Evolutionary conservation across 2,888 invertebrate genomes (phyloP).

Genomic region (Prenolepis imparis): DNA sequence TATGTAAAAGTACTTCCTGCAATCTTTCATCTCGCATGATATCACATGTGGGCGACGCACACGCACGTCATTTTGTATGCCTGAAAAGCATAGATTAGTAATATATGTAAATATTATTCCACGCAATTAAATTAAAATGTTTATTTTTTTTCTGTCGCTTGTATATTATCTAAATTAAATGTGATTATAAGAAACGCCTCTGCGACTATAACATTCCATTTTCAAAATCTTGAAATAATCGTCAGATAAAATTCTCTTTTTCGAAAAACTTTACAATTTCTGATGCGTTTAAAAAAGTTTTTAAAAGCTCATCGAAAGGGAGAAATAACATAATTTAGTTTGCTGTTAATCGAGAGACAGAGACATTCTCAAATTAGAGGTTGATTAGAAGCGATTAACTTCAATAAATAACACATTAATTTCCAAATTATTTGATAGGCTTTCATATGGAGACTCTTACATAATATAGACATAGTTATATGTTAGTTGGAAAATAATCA

Average conservation of each 20-base stretch:
- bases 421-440: slow-evolving; percentile 6
- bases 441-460: neutral
- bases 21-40: slow-evolving; percentile 74
- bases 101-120: slow-evolving; percentile 1
- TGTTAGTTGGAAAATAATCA: neutral
- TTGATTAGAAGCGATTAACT: slow-evolving; percentile 47
- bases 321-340: neutral
- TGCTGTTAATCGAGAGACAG: slow-evolving; percentile 3
- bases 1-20: slow-evolving; percentile 77
- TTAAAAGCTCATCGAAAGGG: neutral
- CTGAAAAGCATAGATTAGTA: neutral
- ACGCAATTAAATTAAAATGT: slow-evolving; percentile 17
- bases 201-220: neutral
- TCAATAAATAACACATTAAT: slow-evolving; percentile 46
- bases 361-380: slow-evolving; percentile 44
- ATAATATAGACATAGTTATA: neutral
- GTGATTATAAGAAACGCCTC: neutral
- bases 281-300: neutral
- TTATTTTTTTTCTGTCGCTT: neutral
- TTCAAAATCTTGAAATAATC: neutral
- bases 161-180: neutral
- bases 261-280: neutral
- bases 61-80: slow-evolving; percentile 45
- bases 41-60: slow-evolving; percentile 60
- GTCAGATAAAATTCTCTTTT: neutral